Evolutionary conservation across 2,888 invertebrate species (phyloP).

Genomic region (Scaeva pyrastri): DNA sequence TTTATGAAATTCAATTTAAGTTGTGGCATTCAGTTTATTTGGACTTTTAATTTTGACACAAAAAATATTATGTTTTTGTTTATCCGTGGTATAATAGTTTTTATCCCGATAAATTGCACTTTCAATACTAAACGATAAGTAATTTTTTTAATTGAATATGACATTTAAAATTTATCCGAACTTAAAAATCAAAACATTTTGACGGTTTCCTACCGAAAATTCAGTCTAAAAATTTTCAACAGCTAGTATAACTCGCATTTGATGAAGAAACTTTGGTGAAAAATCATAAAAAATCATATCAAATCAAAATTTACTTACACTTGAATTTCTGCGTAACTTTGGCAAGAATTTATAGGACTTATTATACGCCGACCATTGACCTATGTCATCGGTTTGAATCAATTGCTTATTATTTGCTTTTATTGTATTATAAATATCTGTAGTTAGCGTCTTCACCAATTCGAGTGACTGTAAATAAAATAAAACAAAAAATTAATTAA

Average conservation of each 20-base stretch:
- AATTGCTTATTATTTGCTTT: slow-evolving; percentile 58
- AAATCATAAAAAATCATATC: background rate
- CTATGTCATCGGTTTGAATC: slow-evolving; percentile 78
- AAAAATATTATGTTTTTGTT: no score
- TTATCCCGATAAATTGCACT: no score
- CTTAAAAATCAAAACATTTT: no score
- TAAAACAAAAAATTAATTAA: slow-evolving; percentile 13
- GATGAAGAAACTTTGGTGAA: background rate
- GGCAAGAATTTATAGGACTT: slow-evolving; percentile 81
- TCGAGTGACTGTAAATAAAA: slow-evolving; percentile 47
- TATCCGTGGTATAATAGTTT: no score
- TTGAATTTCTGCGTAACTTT: slow-evolving; percentile 77
- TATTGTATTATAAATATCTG: slow-evolving; percentile 34
- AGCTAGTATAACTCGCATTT: no score
- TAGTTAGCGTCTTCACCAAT: slow-evolving; percentile 27
- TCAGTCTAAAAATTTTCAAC: no score
- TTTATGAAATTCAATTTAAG: background rate
- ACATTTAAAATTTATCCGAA: no score
- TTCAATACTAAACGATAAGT: no score
- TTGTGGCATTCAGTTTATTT: no score
- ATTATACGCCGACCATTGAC: slow-evolving; percentile 77
- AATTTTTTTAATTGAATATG: no score
- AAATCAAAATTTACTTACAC: slow-evolving; percentile 78
- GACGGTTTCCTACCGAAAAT: no score
- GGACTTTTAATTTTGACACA: no score